Base-by-base conservation (phyloP, 2,888 invertebrate species). In the Helobdella robusta region DNA sequence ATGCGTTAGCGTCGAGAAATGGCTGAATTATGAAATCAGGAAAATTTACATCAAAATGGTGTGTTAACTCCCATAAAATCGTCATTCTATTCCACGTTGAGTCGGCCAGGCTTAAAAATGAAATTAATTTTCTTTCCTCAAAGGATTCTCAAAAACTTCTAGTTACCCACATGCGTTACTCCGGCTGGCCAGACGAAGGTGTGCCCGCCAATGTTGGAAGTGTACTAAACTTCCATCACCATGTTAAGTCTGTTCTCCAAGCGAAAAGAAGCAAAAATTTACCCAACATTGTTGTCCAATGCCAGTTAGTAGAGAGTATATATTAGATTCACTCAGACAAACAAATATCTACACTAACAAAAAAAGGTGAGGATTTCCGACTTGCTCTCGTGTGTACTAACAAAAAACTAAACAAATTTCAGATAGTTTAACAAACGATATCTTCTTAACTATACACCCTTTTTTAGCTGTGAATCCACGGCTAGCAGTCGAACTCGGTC, bases 281-380 rank as follows among this genome's bases (percentile, higher is more conserved):
- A 15, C 36, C 32, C 28, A 11, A 40, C n/a, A 8, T 64, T n/a
- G 18, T 64, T 5, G 64, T 64, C n/a, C 64, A 64, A 15, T 64
- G 64, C 64, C 56, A 58, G 64, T 64, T 32, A 40, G 44, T n/a
- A n/a, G n/a, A n/a, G n/a, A 15, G n/a, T 40, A n/a, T 15, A 40
- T 15, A 15, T 40, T 11, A 40, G n/a, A 15, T 15, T 40, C 11
- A 40, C 11, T 40, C n/a, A 40, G 11, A 40, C n/a, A 15, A n/a
- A n/a, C n/a, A n/a, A n/a, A n/a, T n/a, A n/a, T n/a, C n/a, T n/a
- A n/a, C n/a, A n/a, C n/a, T n/a, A n/a, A n/a, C n/a, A n/a, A n/a
- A n/a, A n/a, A n/a, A n/a, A n/a, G n/a, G n/a, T n/a, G n/a, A n/a
- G n/a, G n/a, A n/a, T n/a, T n/a, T n/a, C n/a, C n/a, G n/a, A n/a